phyloP scores from a whole-genome alignment of 2,888 invertebrate genomes.

The Lasioglossum leucozonium region DNA sequence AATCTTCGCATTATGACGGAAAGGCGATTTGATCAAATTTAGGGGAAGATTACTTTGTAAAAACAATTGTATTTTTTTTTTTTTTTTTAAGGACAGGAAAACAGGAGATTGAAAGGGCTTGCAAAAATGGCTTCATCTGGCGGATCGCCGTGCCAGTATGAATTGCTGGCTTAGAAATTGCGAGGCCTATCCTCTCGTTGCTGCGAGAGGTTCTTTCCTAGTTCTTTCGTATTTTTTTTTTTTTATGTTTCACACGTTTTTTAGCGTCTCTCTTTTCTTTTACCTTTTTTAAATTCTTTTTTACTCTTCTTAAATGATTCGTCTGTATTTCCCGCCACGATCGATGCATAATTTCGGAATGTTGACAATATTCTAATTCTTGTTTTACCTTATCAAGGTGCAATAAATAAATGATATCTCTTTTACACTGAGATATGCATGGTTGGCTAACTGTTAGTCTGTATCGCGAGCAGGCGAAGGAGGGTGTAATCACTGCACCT shows the following conservation, averaged over 20 bases:
- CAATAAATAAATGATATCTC: constrained; percentile 75
- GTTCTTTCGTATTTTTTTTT: constrained; percentile 59
- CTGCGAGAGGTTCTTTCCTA: constrained; percentile 65
- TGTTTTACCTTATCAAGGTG: constrained; percentile 70
- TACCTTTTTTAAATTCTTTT: constrained; percentile 28
- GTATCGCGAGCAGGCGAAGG: constrained; percentile 57
- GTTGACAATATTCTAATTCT: constrained; percentile 71
- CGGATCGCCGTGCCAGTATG: constrained; percentile 58
- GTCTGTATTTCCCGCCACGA: constrained; percentile 66
- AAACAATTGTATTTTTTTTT: constrained; percentile 67
- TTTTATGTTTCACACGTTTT: constrained; percentile 34
- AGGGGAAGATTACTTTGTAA: constrained; percentile 68
- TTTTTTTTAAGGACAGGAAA: constrained; percentile 61
- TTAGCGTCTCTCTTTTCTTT: constrained; percentile 29
- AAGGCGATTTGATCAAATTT: constrained; percentile 76
- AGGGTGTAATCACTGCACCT: constrained; percentile 58
- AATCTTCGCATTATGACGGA: constrained; percentile 78
- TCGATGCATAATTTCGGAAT: constrained; percentile 76
- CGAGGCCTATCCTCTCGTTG: constrained; percentile 69
- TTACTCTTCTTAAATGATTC: constrained; percentile 38
- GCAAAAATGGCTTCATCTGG: constrained; percentile 63
- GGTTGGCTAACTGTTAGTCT: constrained; percentile 63
- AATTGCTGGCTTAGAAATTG: constrained; percentile 63
- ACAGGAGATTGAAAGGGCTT: constrained; percentile 63
- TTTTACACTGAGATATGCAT: constrained; percentile 70